A percentile compares a stretch with the other conserved stretches of the same genome.
Conservation (phyloP, 2,113 vertebrate species). For the Peromyscus polionotus region DNA sequence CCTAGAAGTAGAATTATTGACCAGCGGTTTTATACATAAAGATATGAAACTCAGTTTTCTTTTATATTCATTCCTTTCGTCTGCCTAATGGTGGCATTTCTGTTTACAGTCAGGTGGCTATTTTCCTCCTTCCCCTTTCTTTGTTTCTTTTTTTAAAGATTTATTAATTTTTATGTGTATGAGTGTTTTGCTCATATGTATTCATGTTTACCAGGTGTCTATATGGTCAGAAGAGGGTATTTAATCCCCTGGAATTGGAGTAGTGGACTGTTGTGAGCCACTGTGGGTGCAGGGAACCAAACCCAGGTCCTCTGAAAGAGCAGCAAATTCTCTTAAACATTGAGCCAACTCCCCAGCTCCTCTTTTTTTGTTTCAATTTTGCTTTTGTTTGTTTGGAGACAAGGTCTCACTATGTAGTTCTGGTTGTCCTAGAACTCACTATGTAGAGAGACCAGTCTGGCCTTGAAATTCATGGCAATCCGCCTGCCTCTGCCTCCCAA, state of each 20-base stretch:
- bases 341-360: too few species aligned
- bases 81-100: neutral
- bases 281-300: too few species aligned
- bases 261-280: neutral
- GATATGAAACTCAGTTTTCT: neutral
- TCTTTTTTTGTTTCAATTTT: too few species aligned
- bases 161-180: neutral
- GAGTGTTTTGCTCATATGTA: neutral
- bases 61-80: neutral
- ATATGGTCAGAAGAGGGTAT: neutral
- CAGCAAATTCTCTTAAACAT: too few species aligned
- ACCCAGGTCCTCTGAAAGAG: too few species aligned
- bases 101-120: neutral
- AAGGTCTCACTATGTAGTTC: too few species aligned
- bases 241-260: neutral
- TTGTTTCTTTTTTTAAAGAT: neutral
- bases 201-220: neutral
- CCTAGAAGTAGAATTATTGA: neutral
- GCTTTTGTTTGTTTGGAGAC: too few species aligned
- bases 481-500: too few species aligned
- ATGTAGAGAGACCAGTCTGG: too few species aligned
- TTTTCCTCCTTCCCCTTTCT: neutral
- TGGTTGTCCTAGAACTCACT: too few species aligned
- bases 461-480: too few species aligned
- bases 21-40: neutral